Evolutionary conservation across 2,888 invertebrate genomes (phyloP).

Genomic region (Tenthredo scrophulariae): DNA sequence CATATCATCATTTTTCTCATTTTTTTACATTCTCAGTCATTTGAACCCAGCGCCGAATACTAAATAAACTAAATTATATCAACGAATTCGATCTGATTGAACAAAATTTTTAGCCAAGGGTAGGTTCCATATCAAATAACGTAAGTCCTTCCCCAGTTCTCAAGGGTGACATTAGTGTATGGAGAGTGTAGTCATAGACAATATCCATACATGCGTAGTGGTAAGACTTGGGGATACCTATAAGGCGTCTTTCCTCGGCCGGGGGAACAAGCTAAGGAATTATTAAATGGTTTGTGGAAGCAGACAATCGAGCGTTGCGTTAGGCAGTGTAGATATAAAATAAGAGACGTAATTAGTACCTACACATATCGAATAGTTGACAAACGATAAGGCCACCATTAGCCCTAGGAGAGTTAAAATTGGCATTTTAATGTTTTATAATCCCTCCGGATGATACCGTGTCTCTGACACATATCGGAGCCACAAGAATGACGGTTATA

Average conservation of each 20-base stretch:
- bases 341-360: conserved; percentile 38
- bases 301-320: background rate
- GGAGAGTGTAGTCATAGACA: background rate
- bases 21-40: background rate
- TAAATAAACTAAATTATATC: background rate
- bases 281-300: conserved; percentile 9
- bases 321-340: background rate
- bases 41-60: background rate
- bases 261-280: background rate
- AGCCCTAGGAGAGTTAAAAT: conserved; percentile 20
- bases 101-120: background rate
- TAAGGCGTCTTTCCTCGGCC: background rate
- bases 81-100: background rate
- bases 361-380: conserved; percentile 20
- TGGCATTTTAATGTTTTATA: conserved; percentile 45
- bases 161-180: conserved; percentile 41
- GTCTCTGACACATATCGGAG: conserved; percentile 45
- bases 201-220: background rate
- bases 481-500: conserved; percentile 44
- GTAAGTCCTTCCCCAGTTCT: background rate
- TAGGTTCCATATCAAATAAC: background rate
- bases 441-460: conserved; percentile 36
- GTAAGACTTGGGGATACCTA: background rate
- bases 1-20: background rate
- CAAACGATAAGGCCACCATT: conserved; percentile 41